These are phyloP conservation scores for Cyrtodaria siliqua DNA, from an alignment of 2,888 invertebrate species.

Conservation along the genomic window DNA sequence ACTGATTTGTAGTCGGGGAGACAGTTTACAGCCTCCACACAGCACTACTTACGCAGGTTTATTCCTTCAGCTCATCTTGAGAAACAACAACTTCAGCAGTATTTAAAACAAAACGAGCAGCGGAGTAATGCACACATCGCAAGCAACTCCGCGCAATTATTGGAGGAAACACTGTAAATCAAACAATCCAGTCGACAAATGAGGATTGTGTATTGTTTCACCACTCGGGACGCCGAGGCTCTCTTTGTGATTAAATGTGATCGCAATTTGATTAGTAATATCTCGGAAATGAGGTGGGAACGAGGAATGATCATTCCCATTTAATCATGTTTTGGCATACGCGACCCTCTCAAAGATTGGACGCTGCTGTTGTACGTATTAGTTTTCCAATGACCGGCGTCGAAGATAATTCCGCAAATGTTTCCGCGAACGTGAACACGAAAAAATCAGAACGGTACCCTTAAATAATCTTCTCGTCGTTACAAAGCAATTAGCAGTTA, in stretches of 20 bases:
- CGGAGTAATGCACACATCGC: no score
- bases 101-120: no score
- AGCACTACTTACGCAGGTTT: no score
- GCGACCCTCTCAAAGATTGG: conserved; percentile 24
- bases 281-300: conserved; percentile 31
- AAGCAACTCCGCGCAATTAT: neutral
- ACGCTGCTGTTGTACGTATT: conserved; percentile 16
- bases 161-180: conserved; percentile 4
- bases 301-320: conserved; percentile 25
- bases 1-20: no score
- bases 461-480: no score
- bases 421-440: conserved; percentile 2
- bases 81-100: no score
- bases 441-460: no score
- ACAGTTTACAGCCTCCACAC: no score
- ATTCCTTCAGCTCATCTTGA: no score
- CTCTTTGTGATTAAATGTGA: conserved; percentile 46
- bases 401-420: conserved; percentile 16
- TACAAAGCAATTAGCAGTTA: no score
- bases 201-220: conserved; percentile 36
- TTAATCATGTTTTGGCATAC: conserved; percentile 33
- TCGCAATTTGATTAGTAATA: conserved; percentile 52
- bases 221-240: conserved; percentile 30
- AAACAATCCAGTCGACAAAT: conserved; percentile 32
- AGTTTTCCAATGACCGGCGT: conserved; percentile 6